A percentile compares a stretch with the other conserved stretches of the same genome.
Evolutionary conservation across 2,888 invertebrate species (phyloP).

Genomic region (Arrhopalites spinosus): DNA sequence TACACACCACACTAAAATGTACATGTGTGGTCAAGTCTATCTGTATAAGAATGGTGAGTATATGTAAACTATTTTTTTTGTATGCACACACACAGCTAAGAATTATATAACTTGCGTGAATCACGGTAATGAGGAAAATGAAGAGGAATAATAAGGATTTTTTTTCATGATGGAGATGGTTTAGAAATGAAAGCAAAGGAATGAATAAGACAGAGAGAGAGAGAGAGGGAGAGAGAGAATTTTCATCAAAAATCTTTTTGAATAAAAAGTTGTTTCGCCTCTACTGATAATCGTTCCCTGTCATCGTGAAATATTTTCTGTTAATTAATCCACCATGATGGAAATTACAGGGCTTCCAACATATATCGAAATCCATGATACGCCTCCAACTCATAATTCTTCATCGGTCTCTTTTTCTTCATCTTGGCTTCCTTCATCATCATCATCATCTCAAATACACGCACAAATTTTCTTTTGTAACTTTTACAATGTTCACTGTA

Average conservation of each 20-base stretch:
- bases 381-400: slow-evolving; percentile 52
- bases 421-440: background rate
- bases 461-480: no score
- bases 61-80: no score
- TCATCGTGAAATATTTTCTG: slow-evolving; percentile 53
- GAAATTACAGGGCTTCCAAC: slow-evolving; percentile 48
- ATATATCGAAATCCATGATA: slow-evolving; percentile 38
- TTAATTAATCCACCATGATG: slow-evolving; percentile 51
- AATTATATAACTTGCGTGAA: no score
- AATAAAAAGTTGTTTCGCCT: slow-evolving; percentile 46
- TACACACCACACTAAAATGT: no score
- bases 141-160: no score
- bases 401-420: slow-evolving; percentile 33
- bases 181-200: no score
- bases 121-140: no score
- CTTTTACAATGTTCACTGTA: no score
- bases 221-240: background rate
- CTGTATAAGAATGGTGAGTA: no score
- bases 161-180: no score
- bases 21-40: no score
- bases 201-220: background rate
- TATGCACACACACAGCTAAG: no score
- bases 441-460: background rate
- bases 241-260: slow-evolving; percentile 35
- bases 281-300: slow-evolving; percentile 42